Base-by-base conservation (phyloP, 2,113 vertebrate species). In the Hemibagrus wyckioides region DNA sequence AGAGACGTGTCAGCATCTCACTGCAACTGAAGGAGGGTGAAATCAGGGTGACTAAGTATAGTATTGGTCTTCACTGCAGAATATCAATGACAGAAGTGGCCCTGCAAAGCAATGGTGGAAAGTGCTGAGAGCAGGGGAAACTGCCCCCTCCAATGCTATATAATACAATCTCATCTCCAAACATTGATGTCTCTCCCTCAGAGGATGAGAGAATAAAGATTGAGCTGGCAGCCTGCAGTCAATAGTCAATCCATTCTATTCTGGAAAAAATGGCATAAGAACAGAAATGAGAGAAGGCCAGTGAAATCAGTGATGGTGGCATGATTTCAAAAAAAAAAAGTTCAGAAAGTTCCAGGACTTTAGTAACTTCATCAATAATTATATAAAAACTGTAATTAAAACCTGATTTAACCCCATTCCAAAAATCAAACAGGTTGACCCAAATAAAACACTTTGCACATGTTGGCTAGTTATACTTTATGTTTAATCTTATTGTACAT, bases 101-200 rank as follows among this genome's bases (percentile, higher is more conserved):
- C 73, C 59, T 57, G 77, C 54, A 11, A 67, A 83, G 88, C 76
- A 67, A 82, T 82, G 77, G 63, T 57, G 65, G 56, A 79, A 91
- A 88, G 44, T 90, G 91, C 90, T 89, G 89, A 88, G 88, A 83
- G 61, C 75, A 84, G 80, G 54, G 75, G 52, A 82, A 86, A 52
- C 44, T 84, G 83, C 50, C 76, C 75, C 75, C 39, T 84, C 76
- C 54, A 15, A 48, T 65, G 59, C 80, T 8, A 30, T 59, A 71
- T 65, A 82, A 82, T 89, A 84, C 81, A 88, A 81, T 83, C 83
- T 89, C 75, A 83, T 86, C 75, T 89, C 50, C 57, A 86, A 88
- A 86, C 85, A 86, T 65, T 85, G 88, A 90, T 81, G 82, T 84
- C 82, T 86, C 77, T 54, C 23, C 88, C 61, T 86, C 48, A 59